Conservation (phyloP, 2,888 invertebrate species). For the Labia minor region DNA sequence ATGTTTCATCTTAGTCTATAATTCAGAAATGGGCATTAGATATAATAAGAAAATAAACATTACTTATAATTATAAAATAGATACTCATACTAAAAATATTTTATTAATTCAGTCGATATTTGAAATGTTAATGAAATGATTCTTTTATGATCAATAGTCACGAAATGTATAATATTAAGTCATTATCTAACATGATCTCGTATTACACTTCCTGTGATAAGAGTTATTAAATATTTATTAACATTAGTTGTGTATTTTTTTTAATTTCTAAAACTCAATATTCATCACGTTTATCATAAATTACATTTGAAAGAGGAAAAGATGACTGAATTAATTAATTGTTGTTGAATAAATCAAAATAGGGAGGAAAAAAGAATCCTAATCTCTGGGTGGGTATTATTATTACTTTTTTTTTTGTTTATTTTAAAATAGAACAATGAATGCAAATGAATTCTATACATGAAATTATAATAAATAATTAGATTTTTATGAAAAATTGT, state of each 20-base stretch:
- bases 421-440: no score
- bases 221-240: slow-evolving; percentile 13
- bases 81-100: background rate
- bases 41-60: no score
- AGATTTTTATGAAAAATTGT: no score
- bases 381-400: background rate
- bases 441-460: no score
- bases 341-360: background rate
- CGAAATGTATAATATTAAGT: slow-evolving; percentile 7
- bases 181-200: slow-evolving; percentile 3
- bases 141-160: background rate
- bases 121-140: slow-evolving; percentile 13
- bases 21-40: no score
- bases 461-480: no score
- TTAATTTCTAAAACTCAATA: background rate
- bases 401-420: background rate
- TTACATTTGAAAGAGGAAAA: background rate
- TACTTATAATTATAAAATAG: no score
- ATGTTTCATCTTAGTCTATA: no score
- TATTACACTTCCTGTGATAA: background rate
- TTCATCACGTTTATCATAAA: background rate
- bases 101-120: background rate
- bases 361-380: background rate
- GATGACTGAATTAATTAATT: background rate
- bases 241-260: background rate